phyloP scores from a whole-genome alignment of 2,888 invertebrate genomes.

The Dioctria linearis region DNA sequence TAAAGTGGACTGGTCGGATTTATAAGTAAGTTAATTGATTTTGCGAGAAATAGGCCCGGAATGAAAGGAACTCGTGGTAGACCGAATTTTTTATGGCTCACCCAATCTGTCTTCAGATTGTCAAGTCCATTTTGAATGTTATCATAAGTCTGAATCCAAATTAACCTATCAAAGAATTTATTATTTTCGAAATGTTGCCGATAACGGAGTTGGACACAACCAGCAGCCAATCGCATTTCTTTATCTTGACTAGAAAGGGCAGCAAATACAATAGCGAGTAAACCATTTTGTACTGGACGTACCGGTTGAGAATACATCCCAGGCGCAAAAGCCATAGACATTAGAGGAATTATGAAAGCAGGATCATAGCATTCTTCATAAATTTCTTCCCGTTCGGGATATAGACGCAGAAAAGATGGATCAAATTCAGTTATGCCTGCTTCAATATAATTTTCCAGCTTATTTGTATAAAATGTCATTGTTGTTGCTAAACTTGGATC shows the following conservation, averaged over 20 bases:
- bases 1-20: conserved; percentile 85
- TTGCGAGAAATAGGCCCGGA: conserved; percentile 67
- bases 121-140: conserved; percentile 68
- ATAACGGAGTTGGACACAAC: conserved; percentile 82
- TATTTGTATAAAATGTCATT: conserved; percentile 64
- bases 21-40: conserved; percentile 77
- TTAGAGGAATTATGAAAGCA: conserved; percentile 83
- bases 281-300: conserved; percentile 79
- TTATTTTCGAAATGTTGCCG: conserved; percentile 82
- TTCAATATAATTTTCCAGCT: conserved; percentile 66
- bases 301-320: conserved; percentile 82
- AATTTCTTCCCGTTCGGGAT: conserved; percentile 65
- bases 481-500: conserved; percentile 61
- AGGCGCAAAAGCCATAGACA: conserved; percentile 82
- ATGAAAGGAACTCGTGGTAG: conserved; percentile 68
- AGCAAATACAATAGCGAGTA: conserved; percentile 80
- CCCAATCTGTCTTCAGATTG: conserved; percentile 65
- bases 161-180: conserved; percentile 70
- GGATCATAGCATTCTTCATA: conserved; percentile 82
- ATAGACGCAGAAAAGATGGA: conserved; percentile 64
- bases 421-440: conserved; percentile 61
- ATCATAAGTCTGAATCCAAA: conserved; percentile 69
- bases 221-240: conserved; percentile 80
- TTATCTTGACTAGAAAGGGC: conserved; percentile 80
- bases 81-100: conserved; percentile 68